Conservation (phyloP, 1,140 invertebrate species). For the Pseudomyrmex sp. region DNA sequence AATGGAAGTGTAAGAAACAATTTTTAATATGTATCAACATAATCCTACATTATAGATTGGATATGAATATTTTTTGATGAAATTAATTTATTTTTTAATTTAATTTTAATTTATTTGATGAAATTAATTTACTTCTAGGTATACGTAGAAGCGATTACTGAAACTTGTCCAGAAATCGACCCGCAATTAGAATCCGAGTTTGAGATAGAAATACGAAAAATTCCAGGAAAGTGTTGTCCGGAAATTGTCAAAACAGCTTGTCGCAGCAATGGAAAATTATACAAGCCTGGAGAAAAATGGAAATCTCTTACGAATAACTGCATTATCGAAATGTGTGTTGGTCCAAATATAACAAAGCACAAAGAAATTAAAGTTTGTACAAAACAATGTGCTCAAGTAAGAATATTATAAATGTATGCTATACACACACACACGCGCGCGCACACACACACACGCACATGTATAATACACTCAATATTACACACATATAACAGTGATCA, state of each 20-base stretch:
- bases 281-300: conserved; percentile 87
- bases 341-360: conserved; percentile 83
- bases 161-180: conserved; percentile 82
- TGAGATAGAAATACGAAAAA: conserved; percentile 82
- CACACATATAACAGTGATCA: conserved; percentile 20
- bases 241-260: conserved; percentile 86
- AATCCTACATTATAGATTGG: not conserved
- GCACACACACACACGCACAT: not conserved
- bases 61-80: conserved; percentile 8
- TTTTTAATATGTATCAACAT: not conserved
- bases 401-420: conserved; percentile 28
- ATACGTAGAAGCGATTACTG: conserved; percentile 81
- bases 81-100: conserved; percentile 49
- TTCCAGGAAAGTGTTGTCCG: conserved; percentile 86
- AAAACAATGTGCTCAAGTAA: conserved; percentile 84
- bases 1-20: conserved; percentile 85
- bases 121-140: conserved; percentile 75
- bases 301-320: conserved; percentile 86
- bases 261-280: conserved; percentile 84
- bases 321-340: conserved; percentile 87
- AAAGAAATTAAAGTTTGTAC: conserved; percentile 85
- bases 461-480: not conserved
- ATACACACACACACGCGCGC: not conserved
- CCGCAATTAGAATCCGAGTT: conserved; percentile 82
- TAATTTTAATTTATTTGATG: conserved; percentile 45